Evolutionary conservation across 2,113 vertebrate species (phyloP).

Genomic region (Laticauda laticaudata): DNA sequence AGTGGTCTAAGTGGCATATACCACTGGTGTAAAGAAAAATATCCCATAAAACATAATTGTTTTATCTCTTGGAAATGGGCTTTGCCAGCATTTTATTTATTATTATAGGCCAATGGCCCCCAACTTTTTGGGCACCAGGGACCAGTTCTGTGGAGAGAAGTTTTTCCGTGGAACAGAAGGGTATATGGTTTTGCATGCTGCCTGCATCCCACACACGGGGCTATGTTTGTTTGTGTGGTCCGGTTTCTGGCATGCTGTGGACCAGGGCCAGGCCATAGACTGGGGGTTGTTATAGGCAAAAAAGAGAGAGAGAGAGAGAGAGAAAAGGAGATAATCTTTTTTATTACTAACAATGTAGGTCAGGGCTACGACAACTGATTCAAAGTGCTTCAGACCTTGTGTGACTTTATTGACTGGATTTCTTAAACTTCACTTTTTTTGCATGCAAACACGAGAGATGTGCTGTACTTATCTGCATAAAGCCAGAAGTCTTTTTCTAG

Average conservation of each 20-base stretch:
- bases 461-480: neutral
- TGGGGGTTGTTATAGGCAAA: neutral
- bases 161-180: too few species aligned
- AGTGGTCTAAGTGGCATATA: neutral
- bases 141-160: too few species aligned
- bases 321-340: neutral
- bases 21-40: neutral
- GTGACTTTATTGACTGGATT: neutral
- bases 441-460: neutral
- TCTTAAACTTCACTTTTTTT: neutral
- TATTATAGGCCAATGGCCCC: neutral
- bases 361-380: neutral
- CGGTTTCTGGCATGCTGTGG: too few species aligned
- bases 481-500: neutral
- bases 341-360: neutral
- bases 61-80: neutral
- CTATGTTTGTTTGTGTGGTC: too few species aligned
- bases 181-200: neutral
- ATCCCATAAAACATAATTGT: neutral
- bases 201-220: too few species aligned
- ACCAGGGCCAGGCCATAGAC: too few species aligned
- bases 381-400: neutral
- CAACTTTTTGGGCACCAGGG: too few species aligned
- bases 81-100: neutral
- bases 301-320: neutral